phyloP scores from a whole-genome alignment of 2,113 vertebrate genomes.

The Mustelus asterias region DNA sequence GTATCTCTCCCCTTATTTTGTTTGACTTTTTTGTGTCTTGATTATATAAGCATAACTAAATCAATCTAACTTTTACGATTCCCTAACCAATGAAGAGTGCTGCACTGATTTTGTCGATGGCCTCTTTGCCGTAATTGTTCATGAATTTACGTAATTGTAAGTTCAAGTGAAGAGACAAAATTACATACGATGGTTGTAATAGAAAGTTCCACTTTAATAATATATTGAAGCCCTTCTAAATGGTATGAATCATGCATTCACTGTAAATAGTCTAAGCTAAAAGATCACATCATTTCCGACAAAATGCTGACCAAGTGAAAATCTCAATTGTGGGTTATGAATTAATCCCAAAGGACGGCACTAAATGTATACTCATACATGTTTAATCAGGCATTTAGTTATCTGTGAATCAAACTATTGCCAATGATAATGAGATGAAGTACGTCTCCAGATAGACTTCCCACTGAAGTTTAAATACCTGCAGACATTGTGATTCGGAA shows the following conservation, averaged over 20 bases:
- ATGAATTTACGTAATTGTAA: neutral
- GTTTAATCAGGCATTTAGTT: conserved; percentile 12
- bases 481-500: neutral
- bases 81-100: neutral
- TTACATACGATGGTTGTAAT: neutral
- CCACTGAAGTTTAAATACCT: neutral
- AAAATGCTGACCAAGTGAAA: neutral
- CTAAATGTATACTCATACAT: neutral
- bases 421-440: neutral
- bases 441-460: neutral
- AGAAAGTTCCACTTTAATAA: conserved; percentile 8
- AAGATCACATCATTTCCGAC: neutral
- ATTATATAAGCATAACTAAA: neutral
- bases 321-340: neutral
- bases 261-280: conserved; percentile 4
- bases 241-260: neutral
- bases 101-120: neutral
- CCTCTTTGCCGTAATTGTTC: neutral
- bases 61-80: neutral
- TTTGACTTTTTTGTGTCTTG: neutral
- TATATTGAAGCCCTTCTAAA: neutral
- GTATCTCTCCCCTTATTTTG: too few species aligned
- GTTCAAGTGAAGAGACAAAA: neutral
- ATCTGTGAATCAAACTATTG: conserved; percentile 10
- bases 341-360: conserved; percentile 9